These are phyloP conservation scores for Epinephelus moara DNA, from an alignment of 2,113 vertebrate genomes.

Conservation along the genomic window DNA sequence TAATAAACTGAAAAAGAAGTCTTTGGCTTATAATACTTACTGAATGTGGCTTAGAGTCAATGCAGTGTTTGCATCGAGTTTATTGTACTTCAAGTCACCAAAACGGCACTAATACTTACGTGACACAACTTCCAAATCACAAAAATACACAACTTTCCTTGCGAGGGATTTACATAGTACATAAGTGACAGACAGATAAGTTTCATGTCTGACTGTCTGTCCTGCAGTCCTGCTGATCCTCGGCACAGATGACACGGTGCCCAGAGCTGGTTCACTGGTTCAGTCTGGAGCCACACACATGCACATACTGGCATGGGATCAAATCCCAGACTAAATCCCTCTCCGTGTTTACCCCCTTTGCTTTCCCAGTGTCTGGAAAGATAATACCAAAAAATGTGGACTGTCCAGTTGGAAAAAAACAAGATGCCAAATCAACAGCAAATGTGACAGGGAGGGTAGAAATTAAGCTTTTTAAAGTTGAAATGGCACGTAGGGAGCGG, in stretches of 20 bases:
- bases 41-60: conserved; percentile 32
- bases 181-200: conserved; percentile 4
- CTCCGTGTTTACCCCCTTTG: conserved; percentile 24
- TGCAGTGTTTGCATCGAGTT: conserved; percentile 12
- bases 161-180: conserved; percentile 26
- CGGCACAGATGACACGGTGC: conserved; percentile 26
- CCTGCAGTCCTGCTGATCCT: conserved; percentile 52
- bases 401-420: conserved; percentile 26
- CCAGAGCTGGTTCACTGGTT: conserved; percentile 35
- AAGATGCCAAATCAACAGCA: neutral
- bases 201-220: conserved; percentile 37
- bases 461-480: neutral
- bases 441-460: neutral
- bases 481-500: neutral
- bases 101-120: conserved; percentile 6
- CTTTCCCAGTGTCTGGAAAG: conserved; percentile 26
- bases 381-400: conserved; percentile 9
- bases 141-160: conserved; percentile 14
- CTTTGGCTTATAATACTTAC: conserved; percentile 61
- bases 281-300: conserved; percentile 37
- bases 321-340: conserved; percentile 36
- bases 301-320: conserved; percentile 48
- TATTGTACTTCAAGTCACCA: conserved; percentile 35
- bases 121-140: conserved; percentile 45
- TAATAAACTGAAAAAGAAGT: conserved; percentile 38